A percentile compares a stretch with the other conserved stretches of the same genome.
Evolutionary conservation across 2,113 vertebrate species (phyloP).

Genomic region (Grammomys dolichurus): DNA sequence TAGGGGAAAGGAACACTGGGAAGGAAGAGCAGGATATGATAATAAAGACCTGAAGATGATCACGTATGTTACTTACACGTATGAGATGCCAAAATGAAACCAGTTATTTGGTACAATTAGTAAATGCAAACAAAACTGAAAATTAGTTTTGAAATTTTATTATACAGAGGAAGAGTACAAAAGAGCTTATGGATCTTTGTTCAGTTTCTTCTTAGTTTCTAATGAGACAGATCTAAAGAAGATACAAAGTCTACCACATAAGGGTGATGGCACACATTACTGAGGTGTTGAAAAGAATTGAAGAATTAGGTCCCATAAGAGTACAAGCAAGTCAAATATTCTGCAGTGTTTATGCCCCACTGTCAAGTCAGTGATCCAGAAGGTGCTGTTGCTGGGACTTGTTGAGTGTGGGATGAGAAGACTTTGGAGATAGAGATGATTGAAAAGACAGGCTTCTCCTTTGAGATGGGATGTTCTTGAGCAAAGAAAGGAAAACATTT

Average conservation of each 20-base stretch:
- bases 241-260: neutral
- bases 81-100: neutral
- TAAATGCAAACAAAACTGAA: neutral
- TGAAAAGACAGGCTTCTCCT: neutral
- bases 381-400: neutral
- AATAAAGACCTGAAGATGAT: neutral
- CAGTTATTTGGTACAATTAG: neutral
- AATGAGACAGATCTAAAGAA: neutral
- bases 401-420: neutral
- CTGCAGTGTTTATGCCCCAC: neutral
- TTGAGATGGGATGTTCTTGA: neutral
- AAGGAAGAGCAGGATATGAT: neutral
- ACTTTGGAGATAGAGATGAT: neutral
- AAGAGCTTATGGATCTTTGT: neutral
- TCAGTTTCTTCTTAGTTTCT: neutral
- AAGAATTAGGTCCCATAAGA: neutral
- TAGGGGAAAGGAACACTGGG: neutral
- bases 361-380: neutral
- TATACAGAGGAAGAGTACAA: neutral
- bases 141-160: conserved; percentile 25
- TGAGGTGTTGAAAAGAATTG: neutral
- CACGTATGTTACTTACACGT: neutral
- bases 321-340: neutral
- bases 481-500: neutral
- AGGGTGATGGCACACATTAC: neutral